These are phyloP conservation scores for Nannoperca australis DNA, from an alignment of 2,797 vertebrate genomes.

Conservation along the genomic window DNA sequence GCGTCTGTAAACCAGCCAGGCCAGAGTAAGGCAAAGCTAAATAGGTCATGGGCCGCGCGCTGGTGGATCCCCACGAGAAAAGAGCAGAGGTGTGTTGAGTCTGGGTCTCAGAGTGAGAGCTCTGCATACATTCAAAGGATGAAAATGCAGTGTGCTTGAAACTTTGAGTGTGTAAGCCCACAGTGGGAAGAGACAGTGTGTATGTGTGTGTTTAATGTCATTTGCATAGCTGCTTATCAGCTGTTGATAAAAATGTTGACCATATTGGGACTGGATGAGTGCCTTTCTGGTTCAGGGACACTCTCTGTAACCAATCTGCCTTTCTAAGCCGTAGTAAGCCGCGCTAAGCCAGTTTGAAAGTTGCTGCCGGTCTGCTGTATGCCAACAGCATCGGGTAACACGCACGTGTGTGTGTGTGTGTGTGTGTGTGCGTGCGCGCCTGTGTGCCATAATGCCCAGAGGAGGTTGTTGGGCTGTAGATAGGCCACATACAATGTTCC, in stretches of 20 bases:
- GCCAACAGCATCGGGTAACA: conserved; percentile 68
- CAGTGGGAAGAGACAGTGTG: conserved; percentile 2
- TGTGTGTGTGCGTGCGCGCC: conserved; percentile 26
- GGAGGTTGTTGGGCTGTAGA: conserved; percentile 77
- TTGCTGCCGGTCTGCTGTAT: conserved; percentile 70
- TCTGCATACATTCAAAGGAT: conserved; percentile 27
- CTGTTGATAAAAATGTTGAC: conserved; percentile 55
- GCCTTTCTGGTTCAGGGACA: conserved; percentile 60
- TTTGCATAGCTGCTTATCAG: conserved; percentile 56
- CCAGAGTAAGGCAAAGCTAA: conserved; percentile 56
- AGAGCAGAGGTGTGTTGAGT: conserved; percentile 32
- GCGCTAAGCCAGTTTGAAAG: conserved; percentile 72
- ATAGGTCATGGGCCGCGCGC: conserved; percentile 59
- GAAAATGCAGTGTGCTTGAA: conserved; percentile 18
- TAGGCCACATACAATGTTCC: conserved; percentile 78
- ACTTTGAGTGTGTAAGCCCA: background rate
- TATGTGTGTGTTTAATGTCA: conserved; percentile 31
- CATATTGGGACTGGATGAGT: conserved; percentile 52
- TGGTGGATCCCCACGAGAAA: conserved; percentile 38
- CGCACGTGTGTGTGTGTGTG: conserved; percentile 33
- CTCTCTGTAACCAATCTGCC: conserved; percentile 72
- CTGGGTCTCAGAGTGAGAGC: conserved; percentile 1
- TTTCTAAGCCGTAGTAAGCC: conserved; percentile 72
- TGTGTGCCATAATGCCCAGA: conserved; percentile 74
- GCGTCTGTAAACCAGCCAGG: conserved; percentile 57